Evolutionary conservation across 2,888 invertebrate genomes (phyloP).

Genomic region (Frankliniella intonsa): DNA sequence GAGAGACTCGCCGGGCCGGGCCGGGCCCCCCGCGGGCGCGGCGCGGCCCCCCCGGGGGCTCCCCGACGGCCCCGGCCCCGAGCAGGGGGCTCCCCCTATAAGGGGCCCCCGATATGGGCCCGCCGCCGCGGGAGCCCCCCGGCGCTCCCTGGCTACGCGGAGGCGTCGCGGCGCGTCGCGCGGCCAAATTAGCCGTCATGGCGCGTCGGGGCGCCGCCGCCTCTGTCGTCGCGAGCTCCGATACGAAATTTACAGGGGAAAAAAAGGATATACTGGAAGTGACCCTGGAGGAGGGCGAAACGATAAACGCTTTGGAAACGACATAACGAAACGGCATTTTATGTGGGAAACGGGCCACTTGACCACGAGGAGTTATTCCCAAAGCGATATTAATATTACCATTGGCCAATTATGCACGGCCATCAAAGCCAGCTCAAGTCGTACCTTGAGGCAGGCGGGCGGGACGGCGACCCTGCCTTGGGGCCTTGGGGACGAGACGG

Average conservation of each 20-base stretch:
- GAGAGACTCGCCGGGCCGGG: not conserved
- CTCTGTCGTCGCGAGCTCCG: not conserved
- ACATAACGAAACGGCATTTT: not conserved
- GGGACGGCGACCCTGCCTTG: not conserved
- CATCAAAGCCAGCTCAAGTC: constrained; percentile 16
- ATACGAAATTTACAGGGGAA: not conserved
- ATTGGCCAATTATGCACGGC: constrained; percentile 24
- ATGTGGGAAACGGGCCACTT: constrained; percentile 15
- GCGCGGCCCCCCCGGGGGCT: not conserved
- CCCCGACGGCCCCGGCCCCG: not conserved
- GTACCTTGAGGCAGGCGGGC: not conserved
- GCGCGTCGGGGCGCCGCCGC: no score
- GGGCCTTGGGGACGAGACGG: not conserved
- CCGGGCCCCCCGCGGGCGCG: not conserved
- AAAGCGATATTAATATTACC: constrained; percentile 23
- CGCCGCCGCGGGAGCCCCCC: no score
- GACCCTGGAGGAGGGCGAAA: not conserved
- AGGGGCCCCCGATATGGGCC: no score
- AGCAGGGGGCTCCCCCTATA: no score
- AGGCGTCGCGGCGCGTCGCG: no score
- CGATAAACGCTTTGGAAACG: not conserved
- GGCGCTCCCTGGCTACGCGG: no score
- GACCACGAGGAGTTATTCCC: constrained; percentile 8
- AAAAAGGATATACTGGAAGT: not conserved
- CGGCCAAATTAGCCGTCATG: no score